Evolutionary conservation across 1,140 invertebrate species (phyloP).

Genomic region (Formica selysi): DNA sequence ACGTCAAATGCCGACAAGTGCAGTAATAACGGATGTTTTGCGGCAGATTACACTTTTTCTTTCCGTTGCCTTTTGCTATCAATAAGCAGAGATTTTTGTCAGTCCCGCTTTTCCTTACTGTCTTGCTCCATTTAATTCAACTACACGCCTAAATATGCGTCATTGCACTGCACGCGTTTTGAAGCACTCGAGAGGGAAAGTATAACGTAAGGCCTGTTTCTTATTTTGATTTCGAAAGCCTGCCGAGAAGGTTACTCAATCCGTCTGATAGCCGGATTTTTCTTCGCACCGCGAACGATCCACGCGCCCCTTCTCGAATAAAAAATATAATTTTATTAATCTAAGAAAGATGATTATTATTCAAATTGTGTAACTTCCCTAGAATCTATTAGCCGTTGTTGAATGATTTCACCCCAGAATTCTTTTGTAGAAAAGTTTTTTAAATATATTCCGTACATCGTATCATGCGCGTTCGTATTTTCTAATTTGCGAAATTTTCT

Average conservation of each 20-base stretch:
- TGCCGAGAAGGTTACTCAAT: conserved; percentile 47
- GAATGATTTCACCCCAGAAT: too few species aligned
- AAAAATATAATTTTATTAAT: too few species aligned
- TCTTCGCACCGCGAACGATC: background rate
- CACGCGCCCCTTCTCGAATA: background rate
- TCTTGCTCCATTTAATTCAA: conserved; percentile 37
- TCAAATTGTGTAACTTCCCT: background rate
- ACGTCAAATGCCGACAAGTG: background rate
- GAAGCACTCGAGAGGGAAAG: conserved; percentile 53
- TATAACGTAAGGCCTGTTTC: conserved; percentile 42
- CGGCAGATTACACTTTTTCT: background rate
- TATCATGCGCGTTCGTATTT: background rate
- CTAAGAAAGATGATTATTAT: background rate
- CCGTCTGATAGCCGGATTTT: conserved; percentile 35
- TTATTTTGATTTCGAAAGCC: conserved; percentile 60
- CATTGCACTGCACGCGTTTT: conserved; percentile 47
- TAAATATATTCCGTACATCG: too few species aligned
- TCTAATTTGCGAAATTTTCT: background rate
- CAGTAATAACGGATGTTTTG: background rate
- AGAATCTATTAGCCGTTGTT: too few species aligned
- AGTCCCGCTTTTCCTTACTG: conserved; percentile 11
- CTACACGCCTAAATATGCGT: conserved; percentile 53
- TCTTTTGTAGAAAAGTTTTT: too few species aligned
- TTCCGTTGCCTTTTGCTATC: background rate
- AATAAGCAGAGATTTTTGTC: background rate